A percentile compares a stretch with the other conserved stretches of the same genome.
These are phyloP conservation scores for Ruditapes philippinarum DNA, from an alignment of 1,140 invertebrate species.

Conservation along the genomic window DNA sequence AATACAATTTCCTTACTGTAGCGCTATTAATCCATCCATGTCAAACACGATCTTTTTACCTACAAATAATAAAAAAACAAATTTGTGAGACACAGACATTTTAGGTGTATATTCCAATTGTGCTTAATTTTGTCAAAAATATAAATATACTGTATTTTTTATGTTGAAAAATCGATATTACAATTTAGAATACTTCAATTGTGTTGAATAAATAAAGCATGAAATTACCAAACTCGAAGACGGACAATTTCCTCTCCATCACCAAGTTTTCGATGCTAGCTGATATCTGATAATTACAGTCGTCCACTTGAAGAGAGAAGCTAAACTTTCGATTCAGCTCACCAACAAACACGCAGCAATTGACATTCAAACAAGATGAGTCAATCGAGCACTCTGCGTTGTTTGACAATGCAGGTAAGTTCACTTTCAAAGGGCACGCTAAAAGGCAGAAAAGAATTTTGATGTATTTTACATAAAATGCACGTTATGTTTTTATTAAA, in stretches of 20 bases:
- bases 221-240: constrained; percentile 36
- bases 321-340: neutral
- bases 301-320: constrained; percentile 1
- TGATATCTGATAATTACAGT: constrained; percentile 7
- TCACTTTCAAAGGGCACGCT: neutral
- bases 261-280: constrained; percentile 26
- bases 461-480: too few species aligned
- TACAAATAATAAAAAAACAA: neutral
- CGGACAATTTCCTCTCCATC: neutral
- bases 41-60: constrained; percentile 7
- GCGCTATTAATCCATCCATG: neutral
- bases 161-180: too few species aligned
- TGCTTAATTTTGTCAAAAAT: too few species aligned
- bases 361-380: neutral
- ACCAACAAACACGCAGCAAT: neutral
- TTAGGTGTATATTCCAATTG: too few species aligned
- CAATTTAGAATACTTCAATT: too few species aligned
- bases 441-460: neutral
- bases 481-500: too few species aligned
- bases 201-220: neutral
- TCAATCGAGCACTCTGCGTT: neutral
- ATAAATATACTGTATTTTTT: too few species aligned
- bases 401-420: neutral
- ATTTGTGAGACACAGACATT: too few species aligned
- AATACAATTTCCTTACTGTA: too few species aligned